These are phyloP conservation scores for Poliocrania exsul DNA, from an alignment of 2,797 vertebrate genomes.

Conservation along the genomic window DNA sequence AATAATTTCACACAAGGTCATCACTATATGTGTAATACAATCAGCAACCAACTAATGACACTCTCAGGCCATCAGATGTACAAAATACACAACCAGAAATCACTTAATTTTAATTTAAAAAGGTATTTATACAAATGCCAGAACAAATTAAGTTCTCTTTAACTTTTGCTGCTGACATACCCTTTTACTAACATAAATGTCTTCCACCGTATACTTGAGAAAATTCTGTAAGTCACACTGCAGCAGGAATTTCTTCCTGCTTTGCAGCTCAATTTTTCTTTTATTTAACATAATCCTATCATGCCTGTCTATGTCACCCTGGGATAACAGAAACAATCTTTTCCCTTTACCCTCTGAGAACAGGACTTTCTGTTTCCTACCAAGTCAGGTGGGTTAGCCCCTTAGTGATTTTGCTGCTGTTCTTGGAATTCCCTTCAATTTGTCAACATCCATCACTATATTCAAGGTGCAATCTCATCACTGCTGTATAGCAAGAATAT, in stretches of 20 bases:
- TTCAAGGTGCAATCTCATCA: conserved; percentile 12
- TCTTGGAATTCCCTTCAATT: conserved; percentile 57
- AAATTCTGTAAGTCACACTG: not conserved
- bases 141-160: not conserved
- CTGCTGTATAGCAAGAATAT: not conserved
- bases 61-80: not conserved
- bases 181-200: not conserved
- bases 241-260: not conserved
- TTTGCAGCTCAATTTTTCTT: not conserved
- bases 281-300: conserved; percentile 7
- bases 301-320: not conserved
- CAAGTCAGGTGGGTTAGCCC: not conserved
- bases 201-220: not conserved
- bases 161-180: not conserved
- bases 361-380: conserved; percentile 20
- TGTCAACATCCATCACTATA: conserved; percentile 59
- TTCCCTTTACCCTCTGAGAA: not conserved
- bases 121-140: not conserved
- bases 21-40: not conserved
- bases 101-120: not conserved
- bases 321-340: conserved; percentile 13
- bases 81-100: not conserved
- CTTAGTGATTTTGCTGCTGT: conserved; percentile 56
- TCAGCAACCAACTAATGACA: not conserved
- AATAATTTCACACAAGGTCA: not conserved